Evolutionary conservation across 2,888 invertebrate species (phyloP).

Genomic region (Clepsis dumicolana): DNA sequence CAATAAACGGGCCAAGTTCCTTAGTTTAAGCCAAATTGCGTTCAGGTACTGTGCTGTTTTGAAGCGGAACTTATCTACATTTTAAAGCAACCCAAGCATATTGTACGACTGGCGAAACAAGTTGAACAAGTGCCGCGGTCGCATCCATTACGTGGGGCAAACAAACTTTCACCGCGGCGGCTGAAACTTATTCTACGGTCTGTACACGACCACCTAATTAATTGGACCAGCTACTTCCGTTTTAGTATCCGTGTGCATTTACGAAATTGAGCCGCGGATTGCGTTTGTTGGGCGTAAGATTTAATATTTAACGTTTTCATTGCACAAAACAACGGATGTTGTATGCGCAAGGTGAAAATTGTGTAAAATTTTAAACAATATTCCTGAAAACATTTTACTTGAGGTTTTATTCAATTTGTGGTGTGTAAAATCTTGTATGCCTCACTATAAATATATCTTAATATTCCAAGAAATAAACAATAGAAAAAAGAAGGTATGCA

Average conservation of each 20-base stretch:
- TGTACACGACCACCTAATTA: conserved; percentile 54
- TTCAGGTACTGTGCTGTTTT: conserved; percentile 31
- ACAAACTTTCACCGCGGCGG: conserved; percentile 60
- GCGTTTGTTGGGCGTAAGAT: conserved; percentile 9
- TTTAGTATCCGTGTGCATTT: conserved; percentile 41
- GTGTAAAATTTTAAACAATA: neutral
- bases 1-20: conserved; percentile 40
- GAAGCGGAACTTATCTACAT: conserved; percentile 42
- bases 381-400: no score
- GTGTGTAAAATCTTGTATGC: no score
- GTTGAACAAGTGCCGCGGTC: conserved; percentile 62
- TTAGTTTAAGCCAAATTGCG: conserved; percentile 43
- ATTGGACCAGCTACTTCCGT: conserved; percentile 49
- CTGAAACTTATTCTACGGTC: conserved; percentile 55
- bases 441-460: no score
- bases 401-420: no score
- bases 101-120: conserved; percentile 55
- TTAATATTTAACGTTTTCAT: conserved; percentile 5
- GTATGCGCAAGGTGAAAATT: neutral
- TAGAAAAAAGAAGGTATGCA: no score
- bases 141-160: conserved; percentile 63
- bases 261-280: conserved; percentile 24
- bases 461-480: no score
- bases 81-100: conserved; percentile 42
- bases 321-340: neutral